These are phyloP conservation scores for Tychaedon coryphoeus DNA, from an alignment of 2,113 vertebrate species.

Conservation along the genomic window DNA sequence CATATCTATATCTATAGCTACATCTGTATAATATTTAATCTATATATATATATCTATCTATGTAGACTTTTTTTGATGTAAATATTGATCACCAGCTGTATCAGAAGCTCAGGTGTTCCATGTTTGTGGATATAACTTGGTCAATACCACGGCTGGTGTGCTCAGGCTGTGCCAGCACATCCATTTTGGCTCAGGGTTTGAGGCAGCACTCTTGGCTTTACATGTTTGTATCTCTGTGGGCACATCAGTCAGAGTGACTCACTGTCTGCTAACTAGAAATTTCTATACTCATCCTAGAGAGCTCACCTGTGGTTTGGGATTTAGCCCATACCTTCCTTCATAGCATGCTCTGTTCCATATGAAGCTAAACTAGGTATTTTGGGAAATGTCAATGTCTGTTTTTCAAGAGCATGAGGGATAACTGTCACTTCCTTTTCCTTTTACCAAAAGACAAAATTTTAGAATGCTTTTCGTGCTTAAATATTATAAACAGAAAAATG, in stretches of 20 bases:
- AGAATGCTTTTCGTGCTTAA: not conserved
- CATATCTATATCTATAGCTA: too few relatives aligned
- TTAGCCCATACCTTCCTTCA: not conserved
- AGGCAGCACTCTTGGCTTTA: not conserved
- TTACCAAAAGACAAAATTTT: not conserved
- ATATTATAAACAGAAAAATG: not conserved
- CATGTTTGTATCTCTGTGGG: not conserved
- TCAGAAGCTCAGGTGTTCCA: not conserved
- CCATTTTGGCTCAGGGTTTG: not conserved
- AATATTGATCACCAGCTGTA: not conserved
- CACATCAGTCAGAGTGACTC: not conserved
- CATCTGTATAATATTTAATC: not conserved
- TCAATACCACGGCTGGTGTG: not conserved
- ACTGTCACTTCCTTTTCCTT: not conserved
- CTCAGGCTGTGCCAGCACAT: not conserved
- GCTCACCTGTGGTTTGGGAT: constrained; percentile 18
- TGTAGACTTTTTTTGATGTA: not conserved
- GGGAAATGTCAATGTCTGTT: not conserved
- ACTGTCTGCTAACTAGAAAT: not conserved
- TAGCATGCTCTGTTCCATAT: not conserved
- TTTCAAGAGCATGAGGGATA: not conserved
- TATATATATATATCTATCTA: not conserved
- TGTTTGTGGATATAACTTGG: not conserved
- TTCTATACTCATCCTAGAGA: not conserved
- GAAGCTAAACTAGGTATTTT: not conserved